Conservation (phyloP, 2,113 vertebrate species). For the Pipra filicauda region DNA sequence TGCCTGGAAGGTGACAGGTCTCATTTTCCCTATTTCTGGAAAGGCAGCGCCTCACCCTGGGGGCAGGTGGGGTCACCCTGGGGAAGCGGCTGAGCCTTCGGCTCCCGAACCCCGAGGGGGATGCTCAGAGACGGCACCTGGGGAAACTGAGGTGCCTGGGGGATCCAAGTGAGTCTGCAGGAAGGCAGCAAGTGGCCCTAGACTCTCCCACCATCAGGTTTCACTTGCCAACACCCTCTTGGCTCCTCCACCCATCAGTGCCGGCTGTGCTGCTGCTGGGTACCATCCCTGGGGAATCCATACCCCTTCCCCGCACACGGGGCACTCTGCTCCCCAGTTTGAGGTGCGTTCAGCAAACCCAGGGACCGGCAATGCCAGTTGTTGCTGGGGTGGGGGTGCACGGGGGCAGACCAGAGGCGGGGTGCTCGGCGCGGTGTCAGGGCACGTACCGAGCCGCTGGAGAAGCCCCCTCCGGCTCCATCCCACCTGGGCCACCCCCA, state of each 20-base stretch:
- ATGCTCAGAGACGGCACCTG: accelerated
- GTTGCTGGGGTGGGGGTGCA: not conserved
- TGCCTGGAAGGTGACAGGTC: not conserved
- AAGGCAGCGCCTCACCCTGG: not conserved
- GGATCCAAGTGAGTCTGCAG: not conserved
- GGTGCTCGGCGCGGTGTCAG: not conserved
- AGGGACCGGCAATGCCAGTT: not conserved
- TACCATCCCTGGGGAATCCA: not conserved
- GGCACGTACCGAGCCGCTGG: accelerated
- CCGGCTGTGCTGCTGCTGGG: not conserved
- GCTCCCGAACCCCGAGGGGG: not conserved
- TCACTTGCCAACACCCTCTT: not conserved
- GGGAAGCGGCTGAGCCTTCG: not conserved
- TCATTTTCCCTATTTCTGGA: not conserved
- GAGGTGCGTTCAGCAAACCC: not conserved
- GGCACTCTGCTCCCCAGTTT: accelerated
- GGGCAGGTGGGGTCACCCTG: not conserved
- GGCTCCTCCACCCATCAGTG: accelerated
- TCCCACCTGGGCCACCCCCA: not conserved
- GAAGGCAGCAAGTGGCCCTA: not conserved
- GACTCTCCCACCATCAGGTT: accelerated
- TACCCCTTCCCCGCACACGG: not conserved
- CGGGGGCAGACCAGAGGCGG: not conserved
- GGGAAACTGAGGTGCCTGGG: not conserved
- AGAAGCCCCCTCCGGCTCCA: not conserved